A percentile compares a stretch with the other conserved stretches of the same genome.
Conservation (phyloP, 92 coral and sea anemone species). For the Actinostola sp. region DNA sequence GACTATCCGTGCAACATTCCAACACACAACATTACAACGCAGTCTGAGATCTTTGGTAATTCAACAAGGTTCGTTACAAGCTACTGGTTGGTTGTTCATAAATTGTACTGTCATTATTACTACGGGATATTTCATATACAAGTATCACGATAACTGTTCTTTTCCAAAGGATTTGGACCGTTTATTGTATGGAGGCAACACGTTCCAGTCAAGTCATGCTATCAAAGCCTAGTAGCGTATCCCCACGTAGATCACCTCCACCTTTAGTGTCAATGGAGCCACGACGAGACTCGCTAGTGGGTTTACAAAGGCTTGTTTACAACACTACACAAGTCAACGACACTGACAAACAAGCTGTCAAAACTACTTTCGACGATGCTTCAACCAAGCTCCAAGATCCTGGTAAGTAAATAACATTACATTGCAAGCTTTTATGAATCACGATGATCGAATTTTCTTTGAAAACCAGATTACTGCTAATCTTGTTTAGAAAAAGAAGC, state of each 20-base stretch:
- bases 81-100: no score
- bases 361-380: constrained; percentile 8
- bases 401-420: constrained; percentile 5
- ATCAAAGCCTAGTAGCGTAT: not conserved
- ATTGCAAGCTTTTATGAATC: not conserved
- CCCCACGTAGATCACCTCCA: constrained; percentile 80
- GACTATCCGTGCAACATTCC: constrained; percentile 36
- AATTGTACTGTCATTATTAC: no score
- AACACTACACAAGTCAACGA: constrained; percentile 51
- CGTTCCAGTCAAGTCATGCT: not conserved
- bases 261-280: constrained; percentile 74
- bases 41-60: not conserved
- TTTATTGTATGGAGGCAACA: not conserved
- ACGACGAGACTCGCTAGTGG: constrained; percentile 76
- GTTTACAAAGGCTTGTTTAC: constrained; percentile 81
- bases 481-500: not conserved
- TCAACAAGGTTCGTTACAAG: not conserved
- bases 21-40: not conserved
- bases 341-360: constrained; percentile 6
- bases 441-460: constrained; percentile 1
- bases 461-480: not conserved
- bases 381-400: constrained; percentile 1
- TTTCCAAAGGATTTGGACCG: not conserved
- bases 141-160: not conserved
- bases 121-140: no score